phyloP scores from a whole-genome alignment of 1,140 invertebrate species.

The Portunus trituberculatus region DNA sequence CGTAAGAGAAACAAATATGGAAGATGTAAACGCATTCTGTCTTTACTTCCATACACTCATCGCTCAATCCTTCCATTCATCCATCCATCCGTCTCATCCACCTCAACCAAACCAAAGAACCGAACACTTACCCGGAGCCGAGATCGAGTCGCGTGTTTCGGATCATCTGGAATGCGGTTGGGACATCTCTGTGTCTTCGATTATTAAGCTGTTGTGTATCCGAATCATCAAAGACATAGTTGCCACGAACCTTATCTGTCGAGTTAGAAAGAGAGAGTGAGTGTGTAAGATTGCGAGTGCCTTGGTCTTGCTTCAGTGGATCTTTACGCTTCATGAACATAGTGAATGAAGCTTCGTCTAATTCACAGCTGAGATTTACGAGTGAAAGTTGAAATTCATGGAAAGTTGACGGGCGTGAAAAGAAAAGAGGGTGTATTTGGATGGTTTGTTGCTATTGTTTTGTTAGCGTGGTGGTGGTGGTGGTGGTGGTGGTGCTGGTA shows the following conservation, averaged over 20 bases:
- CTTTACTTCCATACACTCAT: too few species aligned
- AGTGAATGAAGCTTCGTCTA: too few species aligned
- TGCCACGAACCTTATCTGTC: constrained; percentile 68
- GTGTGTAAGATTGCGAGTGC: too few species aligned
- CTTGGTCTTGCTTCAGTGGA: too few species aligned
- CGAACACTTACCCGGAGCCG: constrained; percentile 90
- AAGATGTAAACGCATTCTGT: too few species aligned
- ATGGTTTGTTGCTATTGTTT: too few species aligned
- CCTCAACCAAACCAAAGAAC: not conserved
- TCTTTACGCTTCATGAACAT: too few species aligned
- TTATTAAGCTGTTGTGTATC: constrained; percentile 73
- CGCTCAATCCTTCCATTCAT: not conserved
- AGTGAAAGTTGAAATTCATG: too few species aligned
- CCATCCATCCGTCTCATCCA: not conserved
- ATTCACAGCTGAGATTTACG: too few species aligned
- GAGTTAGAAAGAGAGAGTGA: not conserved
- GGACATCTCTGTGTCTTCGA: constrained; percentile 83
- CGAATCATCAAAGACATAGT: constrained; percentile 62
- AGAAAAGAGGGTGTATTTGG: too few species aligned
- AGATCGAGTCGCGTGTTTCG: constrained; percentile 90
- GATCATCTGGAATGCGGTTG: constrained; percentile 92
- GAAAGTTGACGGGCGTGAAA: too few species aligned
- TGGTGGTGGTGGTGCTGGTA: not conserved
- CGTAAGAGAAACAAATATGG: too few species aligned
- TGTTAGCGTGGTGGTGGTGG: not conserved